Evolutionary conservation across 2,797 vertebrate genomes (phyloP).

Genomic region (Enteromius unitaeniatus): DNA sequence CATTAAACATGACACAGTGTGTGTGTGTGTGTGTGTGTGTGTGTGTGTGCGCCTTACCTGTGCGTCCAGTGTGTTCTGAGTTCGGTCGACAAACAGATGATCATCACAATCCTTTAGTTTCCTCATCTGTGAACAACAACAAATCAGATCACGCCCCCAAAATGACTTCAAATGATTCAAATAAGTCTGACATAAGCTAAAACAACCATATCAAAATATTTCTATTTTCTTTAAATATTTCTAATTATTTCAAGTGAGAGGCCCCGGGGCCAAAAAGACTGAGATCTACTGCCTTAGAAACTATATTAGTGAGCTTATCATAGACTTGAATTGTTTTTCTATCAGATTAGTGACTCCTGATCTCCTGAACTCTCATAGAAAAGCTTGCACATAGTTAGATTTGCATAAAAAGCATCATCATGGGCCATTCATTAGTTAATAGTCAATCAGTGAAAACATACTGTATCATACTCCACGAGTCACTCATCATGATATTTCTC

Average conservation of each 20-base stretch:
- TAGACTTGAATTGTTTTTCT: not conserved
- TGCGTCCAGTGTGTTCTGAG: conserved; percentile 70
- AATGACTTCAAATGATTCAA: not conserved
- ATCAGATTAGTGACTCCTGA: not conserved
- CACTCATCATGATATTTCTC: not conserved
- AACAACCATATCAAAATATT: not conserved
- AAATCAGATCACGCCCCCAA: not conserved
- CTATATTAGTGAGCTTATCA: not conserved
- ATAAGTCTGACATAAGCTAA: not conserved
- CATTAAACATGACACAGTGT: not conserved
- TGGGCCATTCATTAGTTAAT: not conserved
- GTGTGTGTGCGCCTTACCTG: conserved; percentile 70
- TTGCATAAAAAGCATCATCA: not conserved
- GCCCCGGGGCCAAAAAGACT: not conserved
- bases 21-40: no score
- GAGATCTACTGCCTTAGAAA: not conserved
- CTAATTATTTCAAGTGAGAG: not conserved
- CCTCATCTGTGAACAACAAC: conserved; percentile 69
- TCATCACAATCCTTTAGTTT: conserved; percentile 78
- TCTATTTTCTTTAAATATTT: not conserved
- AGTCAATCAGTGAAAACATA: not conserved
- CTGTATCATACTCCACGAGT: not conserved
- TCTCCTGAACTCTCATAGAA: not conserved
- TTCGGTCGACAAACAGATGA: conserved; percentile 74
- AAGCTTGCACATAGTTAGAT: no score